phyloP scores from a whole-genome alignment of 1,140 invertebrate genomes.

The Cydia pomonella region DNA sequence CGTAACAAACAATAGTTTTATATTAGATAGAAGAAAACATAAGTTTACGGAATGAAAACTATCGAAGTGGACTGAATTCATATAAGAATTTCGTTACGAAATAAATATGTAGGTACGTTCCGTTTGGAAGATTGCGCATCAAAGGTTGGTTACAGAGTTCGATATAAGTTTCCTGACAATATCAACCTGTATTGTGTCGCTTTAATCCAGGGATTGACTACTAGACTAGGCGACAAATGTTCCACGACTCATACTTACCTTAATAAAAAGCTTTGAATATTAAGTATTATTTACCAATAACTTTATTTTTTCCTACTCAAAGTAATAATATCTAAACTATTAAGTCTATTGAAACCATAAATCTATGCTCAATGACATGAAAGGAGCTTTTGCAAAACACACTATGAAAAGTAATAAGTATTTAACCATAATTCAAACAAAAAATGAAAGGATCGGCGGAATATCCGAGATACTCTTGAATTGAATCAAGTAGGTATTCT shows the following conservation, averaged over 20 bases:
- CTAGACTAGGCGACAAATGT: no score
- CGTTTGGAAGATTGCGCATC: neutral
- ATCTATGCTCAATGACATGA: neutral
- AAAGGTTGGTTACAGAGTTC: no score
- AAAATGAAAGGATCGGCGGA: neutral
- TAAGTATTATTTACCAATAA: no score
- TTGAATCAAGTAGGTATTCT: constrained; percentile 16
- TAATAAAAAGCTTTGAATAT: no score
- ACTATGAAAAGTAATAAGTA: neutral
- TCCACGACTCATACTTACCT: no score
- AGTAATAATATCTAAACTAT: no score
- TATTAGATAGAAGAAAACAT: neutral
- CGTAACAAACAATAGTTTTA: neutral
- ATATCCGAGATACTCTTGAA: constrained; percentile 4
- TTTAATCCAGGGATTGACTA: no score
- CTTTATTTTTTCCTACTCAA: no score
- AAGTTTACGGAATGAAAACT: neutral
- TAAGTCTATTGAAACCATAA: no score
- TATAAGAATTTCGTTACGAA: neutral
- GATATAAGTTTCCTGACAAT: no score
- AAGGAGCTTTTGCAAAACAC: neutral
- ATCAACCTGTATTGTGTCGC: no score
- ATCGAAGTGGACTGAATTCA: neutral
- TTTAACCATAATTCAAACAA: no score
- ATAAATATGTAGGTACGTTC: neutral